A percentile compares a stretch with the other conserved stretches of the same genome.
These are phyloP conservation scores for Gallinago undulata DNA, from an alignment of 2,113 vertebrate species.

Conservation along the genomic window DNA sequence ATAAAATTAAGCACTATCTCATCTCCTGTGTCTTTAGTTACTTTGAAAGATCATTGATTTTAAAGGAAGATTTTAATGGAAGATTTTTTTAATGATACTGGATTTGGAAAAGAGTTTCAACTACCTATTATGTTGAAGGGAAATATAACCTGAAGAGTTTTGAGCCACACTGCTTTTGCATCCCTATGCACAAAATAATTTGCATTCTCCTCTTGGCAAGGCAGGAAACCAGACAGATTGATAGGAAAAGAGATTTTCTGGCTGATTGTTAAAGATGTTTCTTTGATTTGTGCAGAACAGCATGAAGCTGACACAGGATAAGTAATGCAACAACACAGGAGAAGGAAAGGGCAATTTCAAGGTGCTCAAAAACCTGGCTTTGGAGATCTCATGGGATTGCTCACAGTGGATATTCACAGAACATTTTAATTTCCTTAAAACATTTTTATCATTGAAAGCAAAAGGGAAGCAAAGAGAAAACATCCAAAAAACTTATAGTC, in stretches of 20 bases:
- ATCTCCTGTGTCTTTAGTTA: background rate
- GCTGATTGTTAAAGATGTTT: slow-evolving; percentile 26
- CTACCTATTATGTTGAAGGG: background rate
- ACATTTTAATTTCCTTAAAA: background rate
- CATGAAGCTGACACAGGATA: background rate
- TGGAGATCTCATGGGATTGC: background rate
- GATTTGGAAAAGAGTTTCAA: background rate
- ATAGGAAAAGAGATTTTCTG: slow-evolving; percentile 42
- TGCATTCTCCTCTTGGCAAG: slow-evolving; percentile 34
- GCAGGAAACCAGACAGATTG: slow-evolving; percentile 22
- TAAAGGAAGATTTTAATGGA: background rate
- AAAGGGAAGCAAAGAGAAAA: background rate
- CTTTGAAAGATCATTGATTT: background rate
- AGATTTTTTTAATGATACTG: background rate
- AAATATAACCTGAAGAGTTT: background rate
- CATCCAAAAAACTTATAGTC: background rate
- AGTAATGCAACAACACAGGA: background rate
- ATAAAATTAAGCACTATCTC: background rate
- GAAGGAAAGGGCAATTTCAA: slow-evolving; percentile 1
- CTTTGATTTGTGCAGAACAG: slow-evolving; percentile 28
- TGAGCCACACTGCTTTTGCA: background rate
- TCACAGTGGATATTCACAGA: background rate
- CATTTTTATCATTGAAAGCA: background rate
- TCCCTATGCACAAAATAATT: slow-evolving; percentile 11
- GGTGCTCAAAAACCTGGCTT: background rate